phyloP scores from a whole-genome alignment of 2,113 vertebrate genomes.

The Zosterops lateralis region DNA sequence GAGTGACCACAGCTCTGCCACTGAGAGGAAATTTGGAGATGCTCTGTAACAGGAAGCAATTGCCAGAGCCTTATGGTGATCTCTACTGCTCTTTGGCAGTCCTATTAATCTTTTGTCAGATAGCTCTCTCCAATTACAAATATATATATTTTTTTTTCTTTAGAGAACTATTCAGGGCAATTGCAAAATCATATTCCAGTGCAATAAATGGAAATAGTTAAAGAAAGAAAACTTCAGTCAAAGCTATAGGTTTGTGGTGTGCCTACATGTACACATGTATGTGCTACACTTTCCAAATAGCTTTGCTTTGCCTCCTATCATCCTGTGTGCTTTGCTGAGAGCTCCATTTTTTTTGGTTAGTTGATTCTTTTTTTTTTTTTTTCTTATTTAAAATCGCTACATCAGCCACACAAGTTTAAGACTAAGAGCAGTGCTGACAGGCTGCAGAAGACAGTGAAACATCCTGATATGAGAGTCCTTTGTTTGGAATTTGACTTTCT shows the following conservation, averaged over 20 bases:
- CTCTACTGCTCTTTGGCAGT: background rate
- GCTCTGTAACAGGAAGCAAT: background rate
- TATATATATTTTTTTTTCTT: background rate
- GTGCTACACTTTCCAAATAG: background rate
- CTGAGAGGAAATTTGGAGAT: background rate
- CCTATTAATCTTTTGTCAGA: background rate
- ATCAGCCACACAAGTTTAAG: background rate
- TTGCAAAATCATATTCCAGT: background rate
- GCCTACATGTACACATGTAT: rapidly evolving
- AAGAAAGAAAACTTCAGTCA: background rate
- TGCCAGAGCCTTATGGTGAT: background rate
- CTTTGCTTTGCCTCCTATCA: background rate
- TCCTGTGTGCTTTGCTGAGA: background rate
- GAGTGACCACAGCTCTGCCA: background rate
- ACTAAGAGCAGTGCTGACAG: background rate
- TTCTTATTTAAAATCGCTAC: background rate
- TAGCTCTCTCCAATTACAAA: background rate
- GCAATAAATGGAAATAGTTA: background rate
- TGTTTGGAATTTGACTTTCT: conserved; percentile 28
- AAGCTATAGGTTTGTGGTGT: background rate
- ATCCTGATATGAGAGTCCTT: background rate
- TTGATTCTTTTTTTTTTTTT: background rate
- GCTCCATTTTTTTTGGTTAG: background rate
- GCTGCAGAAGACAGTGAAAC: background rate
- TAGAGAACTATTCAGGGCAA: background rate